These are phyloP conservation scores for Oryzias javanicus DNA, from an alignment of 2,113 vertebrate species.

Conservation along the genomic window DNA sequence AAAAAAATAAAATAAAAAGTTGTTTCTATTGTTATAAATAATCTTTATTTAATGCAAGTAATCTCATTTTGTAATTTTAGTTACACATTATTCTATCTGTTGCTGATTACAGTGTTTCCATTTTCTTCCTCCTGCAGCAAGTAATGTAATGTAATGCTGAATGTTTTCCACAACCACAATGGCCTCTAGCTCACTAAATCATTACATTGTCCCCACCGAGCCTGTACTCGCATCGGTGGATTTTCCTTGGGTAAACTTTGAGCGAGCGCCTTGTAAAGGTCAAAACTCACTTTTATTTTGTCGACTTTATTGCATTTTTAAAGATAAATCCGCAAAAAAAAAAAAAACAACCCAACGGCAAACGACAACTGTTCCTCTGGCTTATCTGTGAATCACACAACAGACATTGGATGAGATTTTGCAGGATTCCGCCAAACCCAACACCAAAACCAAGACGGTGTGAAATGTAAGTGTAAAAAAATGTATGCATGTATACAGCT, in stretches of 20 bases:
- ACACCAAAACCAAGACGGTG: slow-evolving; percentile 47
- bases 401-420: slow-evolving; percentile 57
- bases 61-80: too few relatives aligned
- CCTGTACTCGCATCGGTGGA: neutral
- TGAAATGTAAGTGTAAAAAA: slow-evolving; percentile 60
- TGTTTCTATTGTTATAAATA: too few relatives aligned
- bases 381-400: slow-evolving; percentile 52
- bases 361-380: slow-evolving; percentile 20
- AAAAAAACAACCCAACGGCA: slow-evolving; percentile 2
- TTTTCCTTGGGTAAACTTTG: neutral
- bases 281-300: slow-evolving; percentile 12
- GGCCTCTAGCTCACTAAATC: too few relatives aligned
- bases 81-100: too few relatives aligned
- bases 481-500: slow-evolving; percentile 62
- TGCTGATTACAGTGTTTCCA: neutral
- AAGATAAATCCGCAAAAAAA: slow-evolving; percentile 15
- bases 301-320: slow-evolving; percentile 6
- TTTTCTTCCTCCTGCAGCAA: slow-evolving; percentile 3
- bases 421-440: slow-evolving; percentile 41
- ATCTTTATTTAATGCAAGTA: too few relatives aligned
- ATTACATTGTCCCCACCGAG: too few relatives aligned
- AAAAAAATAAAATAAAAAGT: too few relatives aligned
- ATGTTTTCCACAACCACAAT: neutral
- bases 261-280: slow-evolving; percentile 4
- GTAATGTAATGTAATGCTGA: slow-evolving; percentile 40